phyloP scores from a whole-genome alignment of 2,113 vertebrate species.

The Pelmatolapia mariae region DNA sequence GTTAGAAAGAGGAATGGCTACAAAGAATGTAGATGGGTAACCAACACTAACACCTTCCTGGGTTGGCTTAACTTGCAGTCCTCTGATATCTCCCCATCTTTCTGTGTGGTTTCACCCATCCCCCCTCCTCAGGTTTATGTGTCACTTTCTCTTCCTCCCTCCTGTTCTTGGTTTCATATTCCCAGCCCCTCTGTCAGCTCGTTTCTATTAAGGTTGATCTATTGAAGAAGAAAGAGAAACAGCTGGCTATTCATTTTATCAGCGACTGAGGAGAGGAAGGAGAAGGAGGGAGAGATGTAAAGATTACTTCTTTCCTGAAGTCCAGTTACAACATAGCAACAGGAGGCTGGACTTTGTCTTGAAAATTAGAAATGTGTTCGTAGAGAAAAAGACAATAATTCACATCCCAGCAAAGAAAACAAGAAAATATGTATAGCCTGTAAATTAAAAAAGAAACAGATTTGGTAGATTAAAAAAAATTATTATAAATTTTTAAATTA shows the following conservation, averaged over 20 bases:
- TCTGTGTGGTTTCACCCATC: neutral
- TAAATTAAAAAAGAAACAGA: neutral
- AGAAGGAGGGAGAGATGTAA: neutral
- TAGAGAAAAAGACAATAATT: neutral
- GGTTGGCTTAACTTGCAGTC: neutral
- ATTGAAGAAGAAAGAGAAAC: constrained; percentile 4
- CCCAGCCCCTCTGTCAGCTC: neutral
- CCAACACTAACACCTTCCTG: neutral
- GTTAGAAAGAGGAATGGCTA: neutral
- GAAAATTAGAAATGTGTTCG: neutral
- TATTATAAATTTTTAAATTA: neutral
- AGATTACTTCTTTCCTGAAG: neutral
- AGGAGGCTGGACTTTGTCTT: neutral
- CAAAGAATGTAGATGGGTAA: constrained; percentile 13
- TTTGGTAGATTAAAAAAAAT: neutral
- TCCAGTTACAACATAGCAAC: neutral
- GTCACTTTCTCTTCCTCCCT: neutral
- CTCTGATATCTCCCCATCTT: neutral
- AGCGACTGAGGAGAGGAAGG: neutral
- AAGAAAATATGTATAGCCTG: neutral
- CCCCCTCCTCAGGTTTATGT: neutral
- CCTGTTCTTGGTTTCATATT: neutral
- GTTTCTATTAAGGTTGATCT: constrained; percentile 4
- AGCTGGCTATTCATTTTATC: constrained; percentile 6
- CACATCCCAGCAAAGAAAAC: neutral